Conservation (phyloP, 2,797 vertebrate genomes). For the Graptemys geographica region DNA sequence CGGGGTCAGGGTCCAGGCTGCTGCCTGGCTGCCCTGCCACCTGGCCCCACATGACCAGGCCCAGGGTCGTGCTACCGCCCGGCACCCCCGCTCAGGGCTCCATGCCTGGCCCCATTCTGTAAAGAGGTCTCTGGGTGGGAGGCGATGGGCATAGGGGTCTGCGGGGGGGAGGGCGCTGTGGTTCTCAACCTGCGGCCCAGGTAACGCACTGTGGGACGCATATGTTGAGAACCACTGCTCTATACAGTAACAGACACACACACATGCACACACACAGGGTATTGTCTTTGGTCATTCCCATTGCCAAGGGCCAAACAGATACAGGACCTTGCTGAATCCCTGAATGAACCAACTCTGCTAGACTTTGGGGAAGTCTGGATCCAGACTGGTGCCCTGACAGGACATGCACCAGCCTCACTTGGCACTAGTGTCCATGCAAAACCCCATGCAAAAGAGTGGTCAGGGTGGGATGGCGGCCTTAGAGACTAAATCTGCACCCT, state of each 20-base stretch:
- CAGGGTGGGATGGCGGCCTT: not conserved
- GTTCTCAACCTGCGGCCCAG: too few species aligned
- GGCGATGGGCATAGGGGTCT: too few species aligned
- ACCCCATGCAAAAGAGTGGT: rapidly evolving
- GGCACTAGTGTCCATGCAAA: not conserved
- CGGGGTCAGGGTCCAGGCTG: too few species aligned
- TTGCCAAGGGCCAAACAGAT: not conserved
- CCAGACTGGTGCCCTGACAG: not conserved
- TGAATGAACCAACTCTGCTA: not conserved
- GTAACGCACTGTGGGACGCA: too few species aligned
- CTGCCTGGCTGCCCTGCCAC: too few species aligned
- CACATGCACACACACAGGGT: not conserved
- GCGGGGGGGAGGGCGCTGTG: too few species aligned
- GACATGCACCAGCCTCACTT: not conserved
- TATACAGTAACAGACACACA: not conserved
- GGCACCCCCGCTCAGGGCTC: too few species aligned
- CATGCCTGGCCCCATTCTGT: too few species aligned
- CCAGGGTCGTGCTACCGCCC: too few species aligned
- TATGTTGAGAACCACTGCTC: too few species aligned
- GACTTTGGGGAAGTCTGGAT: not conserved
- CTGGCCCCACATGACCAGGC: too few species aligned
- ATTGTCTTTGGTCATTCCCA: not conserved
- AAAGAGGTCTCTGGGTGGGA: too few species aligned
- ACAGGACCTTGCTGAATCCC: not conserved
- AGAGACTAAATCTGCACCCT: not conserved